Evolutionary conservation across 2,113 vertebrate species (phyloP), one percentile per base, ranked within the genome.

Genomic region (Felis chaus): DNA sequence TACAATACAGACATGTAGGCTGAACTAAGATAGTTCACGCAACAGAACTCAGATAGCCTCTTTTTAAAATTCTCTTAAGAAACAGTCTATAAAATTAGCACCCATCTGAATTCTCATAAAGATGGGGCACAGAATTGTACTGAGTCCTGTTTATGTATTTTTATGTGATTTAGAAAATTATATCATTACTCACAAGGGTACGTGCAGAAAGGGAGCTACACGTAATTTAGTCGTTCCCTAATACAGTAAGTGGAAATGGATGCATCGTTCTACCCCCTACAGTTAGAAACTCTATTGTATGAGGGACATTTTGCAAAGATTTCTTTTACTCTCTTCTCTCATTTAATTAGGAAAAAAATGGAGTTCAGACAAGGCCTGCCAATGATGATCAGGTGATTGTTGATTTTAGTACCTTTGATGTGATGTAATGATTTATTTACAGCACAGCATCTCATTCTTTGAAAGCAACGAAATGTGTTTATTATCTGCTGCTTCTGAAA

Each of bases 221-320:
- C 98, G 98, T 99, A 98, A 99, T 99, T 99, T 99, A 99, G 98
- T 98, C 98, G 98, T 98, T 99, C 98, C 98, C 98, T 99, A 98
- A 99, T 99, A 98, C 92, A 97, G 98, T 98, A 98, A 98, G 98
- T 99, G 98, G 98, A 98, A 98, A 98, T 98, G 98, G 98, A 98
- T 97, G 98, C 98, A 98, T 98, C 98, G 0, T 98, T 98, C 98
- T 98, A 98, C 98, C 98, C 98, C 98, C 99, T 98, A 98, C 98
- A 98, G 99, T 97, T 97, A 97, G 97, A 96, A 98, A 98, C 97
- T 98, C 98, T 98, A 95, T 98, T 98, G 98, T 97, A 97, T 87
- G 1, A 90, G 97, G 94, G 95, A 98, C 98, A 98, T 99, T 97
- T 97, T 98, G 97, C 98, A 98, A 98, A 98, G 98, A 98, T 98